These are phyloP conservation scores for Acronicta leporina DNA, from an alignment of 2,888 invertebrate species.

Conservation along the genomic window DNA sequence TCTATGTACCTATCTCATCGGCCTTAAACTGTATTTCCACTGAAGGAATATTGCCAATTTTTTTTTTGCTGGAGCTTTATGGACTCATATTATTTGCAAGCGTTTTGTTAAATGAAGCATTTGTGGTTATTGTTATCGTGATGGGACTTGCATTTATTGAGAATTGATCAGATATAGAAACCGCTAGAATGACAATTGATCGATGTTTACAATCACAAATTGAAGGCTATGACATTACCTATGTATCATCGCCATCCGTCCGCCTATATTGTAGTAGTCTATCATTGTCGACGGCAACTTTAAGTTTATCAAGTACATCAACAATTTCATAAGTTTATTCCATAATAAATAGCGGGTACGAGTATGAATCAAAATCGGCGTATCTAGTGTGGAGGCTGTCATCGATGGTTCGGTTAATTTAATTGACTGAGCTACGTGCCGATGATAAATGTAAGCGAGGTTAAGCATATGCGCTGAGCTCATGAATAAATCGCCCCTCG, in stretches of 20 bases:
- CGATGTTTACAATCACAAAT: conserved; percentile 52
- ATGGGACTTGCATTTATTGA: conserved; percentile 63
- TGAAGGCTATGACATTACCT: conserved; percentile 20
- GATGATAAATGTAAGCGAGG: conserved; percentile 86
- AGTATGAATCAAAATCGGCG: conserved; percentile 69
- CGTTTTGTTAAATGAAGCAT: conserved; percentile 25
- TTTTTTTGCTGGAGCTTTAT: not conserved
- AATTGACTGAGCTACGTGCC: conserved; percentile 84
- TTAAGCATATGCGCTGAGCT: conserved; percentile 82
- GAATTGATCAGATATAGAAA: conserved; percentile 66
- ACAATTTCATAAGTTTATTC: not conserved
- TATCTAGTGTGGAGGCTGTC: conserved; percentile 81
- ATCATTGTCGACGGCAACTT: too few species aligned
- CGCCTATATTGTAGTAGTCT: too few species aligned
- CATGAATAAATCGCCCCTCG: conserved; percentile 86
- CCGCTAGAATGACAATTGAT: conserved; percentile 70
- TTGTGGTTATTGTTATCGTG: conserved; percentile 33
- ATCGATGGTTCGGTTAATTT: conserved; percentile 85
- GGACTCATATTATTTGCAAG: conserved; percentile 11
- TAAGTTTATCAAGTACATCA: not conserved
- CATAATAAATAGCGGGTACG: conserved; percentile 80
- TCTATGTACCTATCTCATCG: conserved; percentile 2
- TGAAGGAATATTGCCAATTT: too few species aligned
- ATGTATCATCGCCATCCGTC: not conserved
- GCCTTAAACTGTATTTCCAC: too few species aligned